phyloP scores from a whole-genome alignment of 2,113 vertebrate genomes.

The Thinocorus orbignyianus region DNA sequence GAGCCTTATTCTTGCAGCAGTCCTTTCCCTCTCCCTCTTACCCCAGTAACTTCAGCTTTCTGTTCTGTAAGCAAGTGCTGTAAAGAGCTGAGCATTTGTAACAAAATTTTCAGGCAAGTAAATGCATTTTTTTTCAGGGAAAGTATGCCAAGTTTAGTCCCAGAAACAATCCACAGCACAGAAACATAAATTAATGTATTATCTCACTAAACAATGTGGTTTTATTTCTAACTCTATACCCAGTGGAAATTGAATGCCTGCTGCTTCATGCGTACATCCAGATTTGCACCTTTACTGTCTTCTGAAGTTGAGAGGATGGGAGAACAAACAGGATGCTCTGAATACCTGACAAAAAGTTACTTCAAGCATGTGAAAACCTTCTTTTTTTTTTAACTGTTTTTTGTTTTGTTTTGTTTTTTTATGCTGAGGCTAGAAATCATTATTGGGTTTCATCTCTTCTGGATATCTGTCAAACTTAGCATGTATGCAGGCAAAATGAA shows the following conservation, averaged over 20 bases:
- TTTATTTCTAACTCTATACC: background rate
- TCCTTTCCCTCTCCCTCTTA: background rate
- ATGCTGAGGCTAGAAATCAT: background rate
- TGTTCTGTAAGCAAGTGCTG: background rate
- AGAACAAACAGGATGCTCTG: background rate
- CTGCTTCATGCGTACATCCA: background rate
- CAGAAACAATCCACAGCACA: background rate
- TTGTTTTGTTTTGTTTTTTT: background rate
- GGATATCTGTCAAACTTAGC: background rate
- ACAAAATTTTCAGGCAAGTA: background rate
- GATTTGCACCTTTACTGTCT: background rate
- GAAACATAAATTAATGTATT: background rate
- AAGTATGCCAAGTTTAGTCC: background rate
- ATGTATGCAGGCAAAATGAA: background rate
- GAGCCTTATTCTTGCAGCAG: background rate
- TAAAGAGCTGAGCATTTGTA: background rate
- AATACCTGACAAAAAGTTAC: background rate
- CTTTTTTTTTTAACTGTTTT: background rate
- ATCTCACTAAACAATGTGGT: background rate
- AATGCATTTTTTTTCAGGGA: background rate
- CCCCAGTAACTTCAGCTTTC: fast-evolving
- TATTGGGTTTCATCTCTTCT: background rate
- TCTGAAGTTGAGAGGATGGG: background rate
- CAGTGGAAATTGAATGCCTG: background rate
- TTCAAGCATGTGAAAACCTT: background rate